Conservation (phyloP, 2,113 vertebrate species). For the Pantherophis guttatus region DNA sequence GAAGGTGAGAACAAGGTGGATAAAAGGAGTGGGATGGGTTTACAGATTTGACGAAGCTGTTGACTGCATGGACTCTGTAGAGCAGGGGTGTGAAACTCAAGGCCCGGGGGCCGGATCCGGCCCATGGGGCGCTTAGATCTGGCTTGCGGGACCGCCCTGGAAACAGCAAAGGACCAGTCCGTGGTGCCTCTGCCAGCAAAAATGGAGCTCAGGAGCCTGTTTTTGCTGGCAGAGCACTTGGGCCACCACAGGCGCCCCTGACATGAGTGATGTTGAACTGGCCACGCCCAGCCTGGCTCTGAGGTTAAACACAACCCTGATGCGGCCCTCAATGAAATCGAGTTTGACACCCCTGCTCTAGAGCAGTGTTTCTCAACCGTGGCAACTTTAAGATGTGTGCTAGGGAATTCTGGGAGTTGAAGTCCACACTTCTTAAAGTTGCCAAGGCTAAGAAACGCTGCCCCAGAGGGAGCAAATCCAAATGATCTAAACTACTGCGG, state of each 20-base stretch:
- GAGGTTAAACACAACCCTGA: no score
- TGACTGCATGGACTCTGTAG: not conserved
- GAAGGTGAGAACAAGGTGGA: conserved; percentile 43
- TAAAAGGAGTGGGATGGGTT: not conserved
- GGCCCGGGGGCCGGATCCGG: no score
- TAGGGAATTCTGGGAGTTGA: not conserved
- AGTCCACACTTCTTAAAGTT: not conserved
- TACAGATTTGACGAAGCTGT: not conserved
- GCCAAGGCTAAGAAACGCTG: not conserved
- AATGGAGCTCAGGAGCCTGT: no score
- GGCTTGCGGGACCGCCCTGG: no score
- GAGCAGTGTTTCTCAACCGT: not conserved
- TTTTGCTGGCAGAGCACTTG: no score
- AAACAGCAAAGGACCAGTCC: no score
- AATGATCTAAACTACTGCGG: not conserved
- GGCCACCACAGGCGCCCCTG: no score
- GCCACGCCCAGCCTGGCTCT: no score
- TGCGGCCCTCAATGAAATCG: no score
- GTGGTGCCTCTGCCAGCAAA: no score
- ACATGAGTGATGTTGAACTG: no score
- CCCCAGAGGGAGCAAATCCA: not conserved
- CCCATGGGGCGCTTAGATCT: no score
- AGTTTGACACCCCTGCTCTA: not conserved
- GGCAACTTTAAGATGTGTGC: not conserved
- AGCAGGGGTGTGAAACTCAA: not conserved